Conservation (phyloP, 2,888 invertebrate species). For the Nycteola revayana region DNA sequence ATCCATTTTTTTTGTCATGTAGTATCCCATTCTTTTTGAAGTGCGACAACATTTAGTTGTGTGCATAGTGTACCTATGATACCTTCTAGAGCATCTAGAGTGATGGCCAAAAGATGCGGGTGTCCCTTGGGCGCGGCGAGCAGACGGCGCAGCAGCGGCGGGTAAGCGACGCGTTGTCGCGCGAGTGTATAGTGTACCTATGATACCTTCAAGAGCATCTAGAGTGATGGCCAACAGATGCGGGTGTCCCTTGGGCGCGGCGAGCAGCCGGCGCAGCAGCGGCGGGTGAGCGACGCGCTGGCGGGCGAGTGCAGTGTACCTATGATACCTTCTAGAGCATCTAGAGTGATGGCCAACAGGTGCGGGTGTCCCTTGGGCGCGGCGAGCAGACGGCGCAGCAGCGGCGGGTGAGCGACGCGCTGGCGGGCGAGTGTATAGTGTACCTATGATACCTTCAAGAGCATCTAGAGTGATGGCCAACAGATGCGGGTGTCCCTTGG, state of each 20-base stretch:
- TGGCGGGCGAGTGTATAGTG: no score
- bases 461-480: slow-evolving; percentile 11
- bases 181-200: no score
- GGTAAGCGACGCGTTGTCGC: no score
- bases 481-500: slow-evolving; percentile 31
- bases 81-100: no score
- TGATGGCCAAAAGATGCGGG: no score
- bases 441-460: slow-evolving; percentile 26
- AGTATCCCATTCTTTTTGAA: no score
- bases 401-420: no score
- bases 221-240: slow-evolving; percentile 25
- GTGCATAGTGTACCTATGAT: no score
- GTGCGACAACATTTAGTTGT: no score
- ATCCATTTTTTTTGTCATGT: no score
- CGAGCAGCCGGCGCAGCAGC: slow-evolving; percentile 48
- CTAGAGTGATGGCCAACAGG: no score
- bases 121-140: slow-evolving; percentile 1
- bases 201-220: slow-evolving; percentile 27
- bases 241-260: slow-evolving; percentile 29
- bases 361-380: not conserved
- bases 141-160: not conserved
- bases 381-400: slow-evolving; percentile 1
- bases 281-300: slow-evolving; percentile 48
- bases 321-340: no score
- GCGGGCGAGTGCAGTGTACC: slow-evolving; percentile 33